Evolutionary conservation across 1,140 invertebrate genomes (phyloP), one percentile per base, ranked within the genome.

Genomic region (Scaptomyza montana): DNA sequence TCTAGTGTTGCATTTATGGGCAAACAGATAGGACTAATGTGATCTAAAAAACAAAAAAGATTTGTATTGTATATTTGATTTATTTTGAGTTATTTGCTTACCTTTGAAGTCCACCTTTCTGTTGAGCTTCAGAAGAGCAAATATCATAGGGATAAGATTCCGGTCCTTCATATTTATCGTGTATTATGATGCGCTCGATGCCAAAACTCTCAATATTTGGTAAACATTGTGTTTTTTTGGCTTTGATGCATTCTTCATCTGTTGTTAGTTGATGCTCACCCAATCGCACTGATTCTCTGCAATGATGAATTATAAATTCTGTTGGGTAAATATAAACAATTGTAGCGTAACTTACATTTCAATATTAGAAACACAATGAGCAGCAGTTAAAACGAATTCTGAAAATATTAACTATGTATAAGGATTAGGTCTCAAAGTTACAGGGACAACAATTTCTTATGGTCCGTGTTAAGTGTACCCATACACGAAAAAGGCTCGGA

Each of bases 71-170:
- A 41, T 41, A 12, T 62, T 36, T 30, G 30, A 16, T 16, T 21
- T 7, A 6, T 10, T 19, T 41, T 12, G 16, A 43, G 21, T 66
- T 60, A 63, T 65, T 28, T 30, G 41, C 16, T 51, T 85, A 85
- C 80, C 64, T 77, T 51, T 43, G 39, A 41, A 74, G 49, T 9
- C 21, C n/a, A 46, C 41, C 46, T 74, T 55, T 21, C 53, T 63
- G 3, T 12, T 4, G 7, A 41, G 39, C 12, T 41, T 41, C 30
- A 33, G 30, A 7, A 33, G 30, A 33, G 30, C 30, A 7, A 7
- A 33, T 33, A 33, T 33, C 30, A 33, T 33, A 33, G 6, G 30
- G 30, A 33, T 33, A 33, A 6, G 30, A 33, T 0, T 5, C 6
- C 7, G 30, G 30, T 33, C 5, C 5, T 1, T 5, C 7, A 33